Base-by-base conservation (phyloP, 2,113 vertebrate genomes). In the Forbesichthys agassizii region DNA sequence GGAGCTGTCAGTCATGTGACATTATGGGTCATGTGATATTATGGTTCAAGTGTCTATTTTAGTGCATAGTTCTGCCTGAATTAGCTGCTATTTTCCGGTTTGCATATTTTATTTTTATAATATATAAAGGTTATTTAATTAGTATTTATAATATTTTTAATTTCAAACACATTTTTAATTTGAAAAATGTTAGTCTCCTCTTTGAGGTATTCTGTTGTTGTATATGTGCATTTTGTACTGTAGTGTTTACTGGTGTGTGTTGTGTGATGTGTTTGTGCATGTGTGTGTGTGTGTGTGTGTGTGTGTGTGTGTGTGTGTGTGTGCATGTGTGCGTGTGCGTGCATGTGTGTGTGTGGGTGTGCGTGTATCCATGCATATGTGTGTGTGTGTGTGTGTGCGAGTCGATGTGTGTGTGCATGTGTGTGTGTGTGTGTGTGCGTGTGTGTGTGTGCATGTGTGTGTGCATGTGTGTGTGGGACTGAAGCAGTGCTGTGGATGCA, bases 401-500 rank as follows among this genome's bases (percentile, higher is more conserved):
- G 61, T 16, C n/a, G 3, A 33, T 1, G 52, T 9, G 57, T 7
- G 14, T 33, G 10, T 48, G 54, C 52, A 13, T 62, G 59, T 72
- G 42, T 20, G 1, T 57, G 13, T 47, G 33, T 46, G 33, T 5
- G 27, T 53, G 14, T 52, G 54, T 60, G 66, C 33, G 33, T 78
- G 68, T 65, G 69, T 80, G 79, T 54, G 46, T 61, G 18, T 77
- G 82, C 75, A 81, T 78, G 81, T 54, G 57, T 33, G 57, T 1
- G 57, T 33, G 20, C 11, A 27, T 11, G 57, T 13, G 27, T 59
- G 57, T 33, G 57, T 59, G 57, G 82, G 79, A 80, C 74, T 75
- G 80, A 88, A 72, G 73, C 77, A 86, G 88, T 88, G 9, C 53
- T 16, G 84, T 86, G 84, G 87, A 80, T 80, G 79, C 78, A 78